phyloP scores from a whole-genome alignment of 2,113 vertebrate genomes.

The Tichodroma muraria region DNA sequence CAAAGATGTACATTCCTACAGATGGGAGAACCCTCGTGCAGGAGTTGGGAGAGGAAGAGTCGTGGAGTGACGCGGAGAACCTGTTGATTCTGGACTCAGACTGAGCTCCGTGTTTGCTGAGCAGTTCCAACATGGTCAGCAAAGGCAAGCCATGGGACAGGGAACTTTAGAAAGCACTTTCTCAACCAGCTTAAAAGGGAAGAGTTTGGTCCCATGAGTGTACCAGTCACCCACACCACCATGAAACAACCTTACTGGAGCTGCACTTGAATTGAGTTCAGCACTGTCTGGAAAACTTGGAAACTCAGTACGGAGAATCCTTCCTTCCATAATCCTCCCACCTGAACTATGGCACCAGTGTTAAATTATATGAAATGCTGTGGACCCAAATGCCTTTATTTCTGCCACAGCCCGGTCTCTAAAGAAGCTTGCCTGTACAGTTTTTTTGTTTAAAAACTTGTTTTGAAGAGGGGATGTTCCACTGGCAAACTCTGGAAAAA shows the following conservation, averaged over 20 bases:
- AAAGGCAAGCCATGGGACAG: not conserved
- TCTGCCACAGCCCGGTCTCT: not conserved
- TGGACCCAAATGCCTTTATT: not conserved
- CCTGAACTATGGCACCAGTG: not conserved
- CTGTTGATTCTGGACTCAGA: not conserved
- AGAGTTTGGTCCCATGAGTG: not conserved
- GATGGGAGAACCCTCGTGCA: not conserved
- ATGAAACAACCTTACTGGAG: not conserved
- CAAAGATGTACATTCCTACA: not conserved
- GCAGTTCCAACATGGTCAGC: not conserved
- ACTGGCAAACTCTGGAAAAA: not conserved
- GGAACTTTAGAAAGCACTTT: not conserved
- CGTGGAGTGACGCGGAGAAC: not conserved
- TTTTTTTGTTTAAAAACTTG: not conserved
- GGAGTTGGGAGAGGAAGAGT: not conserved
- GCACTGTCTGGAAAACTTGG: not conserved
- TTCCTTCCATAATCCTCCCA: not conserved
- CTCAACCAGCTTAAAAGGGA: not conserved
- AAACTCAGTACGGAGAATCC: not conserved
- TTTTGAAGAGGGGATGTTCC: not conserved
- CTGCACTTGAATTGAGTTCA: not conserved
- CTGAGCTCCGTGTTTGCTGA: not conserved
- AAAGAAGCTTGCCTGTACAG: not conserved
- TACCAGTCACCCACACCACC: not conserved
- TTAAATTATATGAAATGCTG: not conserved